phyloP scores from a whole-genome alignment of 2,797 vertebrate genomes.

The Mus spretus region DNA sequence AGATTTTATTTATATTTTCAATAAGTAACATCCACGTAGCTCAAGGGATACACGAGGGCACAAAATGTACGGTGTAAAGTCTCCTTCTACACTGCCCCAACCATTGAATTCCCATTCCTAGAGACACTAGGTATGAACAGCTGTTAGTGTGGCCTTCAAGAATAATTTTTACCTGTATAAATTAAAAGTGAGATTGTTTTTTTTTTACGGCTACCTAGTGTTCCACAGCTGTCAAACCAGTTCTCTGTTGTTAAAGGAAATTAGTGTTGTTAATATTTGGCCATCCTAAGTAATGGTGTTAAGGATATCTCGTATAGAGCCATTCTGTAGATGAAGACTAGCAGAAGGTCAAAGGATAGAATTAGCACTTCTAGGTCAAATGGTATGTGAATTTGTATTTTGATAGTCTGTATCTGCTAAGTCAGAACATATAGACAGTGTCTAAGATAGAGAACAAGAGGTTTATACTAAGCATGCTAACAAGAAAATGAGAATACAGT shows the following conservation, averaged over 20 bases:
- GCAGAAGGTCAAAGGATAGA: not conserved
- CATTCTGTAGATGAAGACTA: not conserved
- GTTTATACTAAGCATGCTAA: not conserved
- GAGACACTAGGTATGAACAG: not conserved
- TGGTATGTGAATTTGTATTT: not conserved
- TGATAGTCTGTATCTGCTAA: not conserved
- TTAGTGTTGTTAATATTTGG: not conserved
- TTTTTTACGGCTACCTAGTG: slow-evolving; percentile 10
- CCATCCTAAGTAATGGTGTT: slow-evolving; percentile 3
- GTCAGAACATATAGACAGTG: not conserved
- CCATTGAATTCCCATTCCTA: slow-evolving; percentile 1
- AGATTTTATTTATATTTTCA: slow-evolving; percentile 31
- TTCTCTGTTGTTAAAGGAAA: not conserved
- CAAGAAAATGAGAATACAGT: not conserved
- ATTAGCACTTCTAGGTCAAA: not conserved
- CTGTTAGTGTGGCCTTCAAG: not conserved
- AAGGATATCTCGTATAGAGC: not conserved
- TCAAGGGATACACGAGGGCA: not conserved
- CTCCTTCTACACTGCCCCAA: not conserved
- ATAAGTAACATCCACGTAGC: slow-evolving; percentile 35
- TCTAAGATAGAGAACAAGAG: not conserved
- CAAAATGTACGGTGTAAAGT: not conserved
- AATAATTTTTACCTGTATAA: slow-evolving; percentile 23
- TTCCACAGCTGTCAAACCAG: not conserved
- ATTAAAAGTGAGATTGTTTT: not conserved